These are phyloP conservation scores for Molossus molossus DNA, from an alignment of 2,797 vertebrate genomes.

Conservation along the genomic window DNA sequence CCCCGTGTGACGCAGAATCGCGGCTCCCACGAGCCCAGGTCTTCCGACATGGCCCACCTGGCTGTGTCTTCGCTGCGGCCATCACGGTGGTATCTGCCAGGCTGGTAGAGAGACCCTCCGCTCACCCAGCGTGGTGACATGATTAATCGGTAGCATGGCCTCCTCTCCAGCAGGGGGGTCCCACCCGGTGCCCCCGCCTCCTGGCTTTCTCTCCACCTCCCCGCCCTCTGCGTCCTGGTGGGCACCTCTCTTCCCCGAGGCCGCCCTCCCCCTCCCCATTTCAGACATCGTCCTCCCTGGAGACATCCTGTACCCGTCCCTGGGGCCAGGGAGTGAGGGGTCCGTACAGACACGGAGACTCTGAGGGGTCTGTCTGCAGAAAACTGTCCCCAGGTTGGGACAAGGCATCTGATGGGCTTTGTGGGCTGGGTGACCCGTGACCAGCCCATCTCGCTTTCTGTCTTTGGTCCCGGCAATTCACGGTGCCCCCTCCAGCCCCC, in stretches of 20 bases:
- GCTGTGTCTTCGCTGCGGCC: accelerated
- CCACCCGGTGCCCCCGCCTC: accelerated
- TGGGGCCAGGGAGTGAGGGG: neutral
- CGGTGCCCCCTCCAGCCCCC: accelerated
- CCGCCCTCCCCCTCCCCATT: neutral
- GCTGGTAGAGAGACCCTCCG: too few species aligned
- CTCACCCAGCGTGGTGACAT: accelerated
- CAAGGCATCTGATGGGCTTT: neutral
- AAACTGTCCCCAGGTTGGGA: neutral
- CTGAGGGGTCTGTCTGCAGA: neutral
- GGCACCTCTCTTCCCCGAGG: accelerated
- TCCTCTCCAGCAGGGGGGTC: too few species aligned
- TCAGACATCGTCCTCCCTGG: too few species aligned
- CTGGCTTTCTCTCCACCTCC: too few species aligned
- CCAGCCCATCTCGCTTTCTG: neutral
- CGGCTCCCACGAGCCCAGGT: accelerated
- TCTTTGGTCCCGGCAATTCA: accelerated
- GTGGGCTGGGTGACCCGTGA: neutral
- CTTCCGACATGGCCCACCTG: accelerated
- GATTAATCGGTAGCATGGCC: accelerated
- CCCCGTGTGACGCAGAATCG: neutral
- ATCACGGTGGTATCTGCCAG: accelerated
- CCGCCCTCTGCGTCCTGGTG: accelerated
- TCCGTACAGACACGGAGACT: neutral
- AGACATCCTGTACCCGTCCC: neutral